Conservation (phyloP, 37 sponge, comb jelly and placozoan species). For the Dysidea cf. avara region DNA sequence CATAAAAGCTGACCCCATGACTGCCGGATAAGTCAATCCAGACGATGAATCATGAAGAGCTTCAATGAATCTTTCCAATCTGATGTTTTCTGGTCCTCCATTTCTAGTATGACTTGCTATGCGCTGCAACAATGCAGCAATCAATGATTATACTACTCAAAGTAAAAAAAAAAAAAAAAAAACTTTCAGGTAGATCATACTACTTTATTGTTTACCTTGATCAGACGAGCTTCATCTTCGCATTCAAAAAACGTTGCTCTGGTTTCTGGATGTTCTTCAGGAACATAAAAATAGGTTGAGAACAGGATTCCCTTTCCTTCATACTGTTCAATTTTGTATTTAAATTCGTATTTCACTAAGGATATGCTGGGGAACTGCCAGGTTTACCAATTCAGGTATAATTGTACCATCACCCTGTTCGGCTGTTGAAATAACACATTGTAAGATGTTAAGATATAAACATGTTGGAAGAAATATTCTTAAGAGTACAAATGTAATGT, state of each 20-base stretch:
- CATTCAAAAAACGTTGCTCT: slow-evolving; percentile 13
- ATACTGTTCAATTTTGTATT: slow-evolving; percentile 4
- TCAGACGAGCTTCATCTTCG: slow-evolving; percentile 15
- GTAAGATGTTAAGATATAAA: no score
- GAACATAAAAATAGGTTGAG: slow-evolving; percentile 15
- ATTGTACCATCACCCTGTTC: slow-evolving; percentile 9
- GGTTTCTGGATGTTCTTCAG: slow-evolving; percentile 25
- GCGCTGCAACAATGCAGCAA: no score
- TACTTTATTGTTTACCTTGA: no score
- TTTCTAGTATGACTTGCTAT: not conserved
- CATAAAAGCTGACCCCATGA: no score
- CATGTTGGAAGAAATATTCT: no score
- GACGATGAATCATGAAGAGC: not conserved
- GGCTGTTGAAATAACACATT: no score
- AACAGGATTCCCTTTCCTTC: slow-evolving; percentile 18
- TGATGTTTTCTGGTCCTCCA: not conserved
- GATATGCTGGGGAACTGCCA: not conserved
- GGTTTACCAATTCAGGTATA: slow-evolving; percentile 4
- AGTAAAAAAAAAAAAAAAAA: not conserved
- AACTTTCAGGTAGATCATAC: no score
- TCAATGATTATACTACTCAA: no score
- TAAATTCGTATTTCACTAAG: slow-evolving; percentile 13
- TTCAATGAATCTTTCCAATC: not conserved
- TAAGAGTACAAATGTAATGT: no score
- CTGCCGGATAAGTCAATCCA: slow-evolving; percentile 2